Conservation (phyloP, 2,113 vertebrate species). For the Tetrao urogallus region DNA sequence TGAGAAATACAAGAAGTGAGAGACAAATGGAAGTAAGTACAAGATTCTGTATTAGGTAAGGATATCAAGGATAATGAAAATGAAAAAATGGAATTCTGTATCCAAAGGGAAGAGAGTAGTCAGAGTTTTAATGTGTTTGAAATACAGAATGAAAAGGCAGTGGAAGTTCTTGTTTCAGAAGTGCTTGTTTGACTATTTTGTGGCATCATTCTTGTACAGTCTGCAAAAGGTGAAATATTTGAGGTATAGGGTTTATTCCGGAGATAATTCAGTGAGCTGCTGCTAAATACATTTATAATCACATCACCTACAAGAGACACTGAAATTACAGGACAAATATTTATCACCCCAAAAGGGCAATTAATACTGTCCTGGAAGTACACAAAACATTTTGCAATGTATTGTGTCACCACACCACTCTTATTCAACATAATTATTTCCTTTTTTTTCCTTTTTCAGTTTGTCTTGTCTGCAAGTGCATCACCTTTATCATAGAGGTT, state of each 20-base stretch:
- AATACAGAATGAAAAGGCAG: background rate
- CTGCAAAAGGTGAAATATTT: background rate
- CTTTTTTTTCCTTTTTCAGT: background rate
- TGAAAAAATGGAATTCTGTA: background rate
- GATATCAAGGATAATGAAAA: background rate
- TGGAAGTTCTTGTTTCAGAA: background rate
- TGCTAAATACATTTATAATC: background rate
- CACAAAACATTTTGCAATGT: background rate
- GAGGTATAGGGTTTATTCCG: background rate
- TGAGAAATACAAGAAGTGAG: background rate
- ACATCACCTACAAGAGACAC: background rate
- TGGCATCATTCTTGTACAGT: background rate
- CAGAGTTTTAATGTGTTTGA: background rate
- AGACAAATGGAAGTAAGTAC: background rate
- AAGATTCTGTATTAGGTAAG: background rate
- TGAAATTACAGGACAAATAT: background rate
- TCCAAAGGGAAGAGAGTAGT: background rate
- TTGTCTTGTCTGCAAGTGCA: background rate
- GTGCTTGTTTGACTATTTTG: background rate
- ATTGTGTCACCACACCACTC: background rate
- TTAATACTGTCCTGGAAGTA: background rate
- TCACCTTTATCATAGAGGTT: background rate
- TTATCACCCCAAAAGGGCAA: background rate
- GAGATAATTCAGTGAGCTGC: background rate
- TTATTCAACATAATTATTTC: background rate